These are phyloP conservation scores for Xiphophorus maculatus DNA, from an alignment of 2,113 vertebrate genomes.

Conservation along the genomic window DNA sequence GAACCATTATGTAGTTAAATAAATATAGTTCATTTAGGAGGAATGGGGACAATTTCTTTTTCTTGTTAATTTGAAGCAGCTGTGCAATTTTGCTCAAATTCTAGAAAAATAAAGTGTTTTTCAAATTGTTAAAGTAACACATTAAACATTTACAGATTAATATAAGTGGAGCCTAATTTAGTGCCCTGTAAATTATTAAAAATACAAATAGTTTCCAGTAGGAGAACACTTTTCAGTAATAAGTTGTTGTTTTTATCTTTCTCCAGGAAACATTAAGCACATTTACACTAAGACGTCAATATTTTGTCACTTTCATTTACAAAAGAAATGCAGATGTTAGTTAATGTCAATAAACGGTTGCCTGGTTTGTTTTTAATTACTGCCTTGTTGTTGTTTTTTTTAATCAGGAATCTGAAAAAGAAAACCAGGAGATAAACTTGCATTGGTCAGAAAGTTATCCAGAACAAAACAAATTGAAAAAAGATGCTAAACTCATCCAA, in stretches of 20 bases:
- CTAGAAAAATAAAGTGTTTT: neutral
- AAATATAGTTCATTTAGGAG: neutral
- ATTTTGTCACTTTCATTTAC: too few relatives aligned
- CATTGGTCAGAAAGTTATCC: conserved; percentile 17
- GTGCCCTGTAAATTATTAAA: neutral
- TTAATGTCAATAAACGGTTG: neutral
- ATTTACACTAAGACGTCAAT: neutral
- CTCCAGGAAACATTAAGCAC: neutral
- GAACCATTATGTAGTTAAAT: neutral
- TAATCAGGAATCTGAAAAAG: conserved; percentile 60
- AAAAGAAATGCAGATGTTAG: too few relatives aligned
- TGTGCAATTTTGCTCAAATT: conserved; percentile 17
- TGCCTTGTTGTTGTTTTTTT: conserved; percentile 38
- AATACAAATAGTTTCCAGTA: neutral
- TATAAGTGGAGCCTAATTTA: conserved; percentile 3
- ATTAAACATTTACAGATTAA: neutral
- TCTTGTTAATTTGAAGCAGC: neutral
- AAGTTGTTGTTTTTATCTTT: neutral
- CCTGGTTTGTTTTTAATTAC: neutral
- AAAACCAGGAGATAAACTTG: conserved; percentile 40
- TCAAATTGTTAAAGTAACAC: conserved; percentile 4
- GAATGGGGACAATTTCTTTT: neutral
- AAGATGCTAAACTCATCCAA: conserved; percentile 22
- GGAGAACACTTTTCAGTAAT: neutral
- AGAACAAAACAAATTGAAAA: conserved; percentile 33